Evolutionary conservation across 1,140 invertebrate genomes (phyloP), one percentile per base, ranked within the genome.

Genomic region (Orchesella cincta): DNA sequence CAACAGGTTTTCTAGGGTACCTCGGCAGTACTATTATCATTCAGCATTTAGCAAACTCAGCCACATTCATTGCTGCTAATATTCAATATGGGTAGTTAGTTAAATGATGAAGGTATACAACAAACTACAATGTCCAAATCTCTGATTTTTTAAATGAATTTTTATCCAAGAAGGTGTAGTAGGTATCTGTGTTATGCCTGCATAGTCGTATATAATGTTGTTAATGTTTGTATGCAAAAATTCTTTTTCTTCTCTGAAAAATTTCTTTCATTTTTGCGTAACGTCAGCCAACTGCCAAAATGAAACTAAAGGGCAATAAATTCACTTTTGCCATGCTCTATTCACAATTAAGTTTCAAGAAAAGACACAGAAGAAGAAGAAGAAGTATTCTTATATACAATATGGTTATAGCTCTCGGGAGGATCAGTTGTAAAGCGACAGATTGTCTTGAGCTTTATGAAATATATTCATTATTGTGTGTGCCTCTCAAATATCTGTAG

Each of bases 201-300:
- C 23, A 14, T 8, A 12, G 54, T 57, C 23, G n/a, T 8, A 57
- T 5, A 57, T n/a, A n/a, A n/a, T n/a, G n/a, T n/a, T n/a, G n/a
- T n/a, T 12, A 46, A 46, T 20, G 20, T 46, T 46, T 46, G 39
- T 46, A 46, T 46, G 39, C 39, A 46, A 46, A 46, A 67, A 67
- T 67, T 18, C 8, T 33, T 67, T 31, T 33, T 5, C 31, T 29
- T 29, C 16, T 33, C 1, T 31, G 26, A 14, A 29, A 67, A 33
- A 67, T 67, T 67, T 67, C 31, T 67, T 67, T 31, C 29, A 31
- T 67, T 67, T 67, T 67, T 67, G 62, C 62, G 62, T 67, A 67
- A 67, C 62, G 62, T 67, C 62, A 67, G 62, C 62, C 62, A 67
- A 67, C 62, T 67, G 62, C 62, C 62, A 67, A 67, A 67, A 67